These are phyloP conservation scores for Lypha dubia DNA, from an alignment of 2,888 invertebrate species.

Conservation along the genomic window DNA sequence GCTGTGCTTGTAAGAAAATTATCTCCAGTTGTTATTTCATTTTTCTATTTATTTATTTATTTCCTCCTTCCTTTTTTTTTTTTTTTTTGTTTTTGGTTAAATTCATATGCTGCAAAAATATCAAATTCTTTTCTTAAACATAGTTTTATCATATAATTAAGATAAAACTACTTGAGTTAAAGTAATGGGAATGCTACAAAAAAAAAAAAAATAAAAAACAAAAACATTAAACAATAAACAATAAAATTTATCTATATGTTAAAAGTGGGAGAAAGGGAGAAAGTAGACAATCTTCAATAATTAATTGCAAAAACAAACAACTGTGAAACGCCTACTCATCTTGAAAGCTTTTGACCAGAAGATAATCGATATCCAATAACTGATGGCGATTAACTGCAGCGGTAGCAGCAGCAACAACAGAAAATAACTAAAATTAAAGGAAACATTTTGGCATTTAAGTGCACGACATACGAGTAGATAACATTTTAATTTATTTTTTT, in stretches of 20 bases:
- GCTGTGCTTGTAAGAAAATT: constrained; percentile 1
- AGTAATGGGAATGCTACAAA: background rate
- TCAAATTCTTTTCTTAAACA: background rate
- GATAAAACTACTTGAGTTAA: background rate
- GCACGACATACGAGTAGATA: background rate
- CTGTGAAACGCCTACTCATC: background rate
- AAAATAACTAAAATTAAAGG: background rate
- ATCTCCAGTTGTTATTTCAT: background rate
- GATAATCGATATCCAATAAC: background rate
- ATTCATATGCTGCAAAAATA: background rate
- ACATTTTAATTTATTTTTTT: background rate
- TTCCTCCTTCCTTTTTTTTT: no score
- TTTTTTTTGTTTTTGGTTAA: background rate
- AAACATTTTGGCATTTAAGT: background rate
- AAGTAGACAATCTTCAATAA: background rate
- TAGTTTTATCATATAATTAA: background rate
- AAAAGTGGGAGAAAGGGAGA: no score
- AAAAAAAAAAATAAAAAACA: no score
- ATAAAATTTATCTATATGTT: background rate
- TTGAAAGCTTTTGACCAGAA: background rate
- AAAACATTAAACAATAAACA: background rate
- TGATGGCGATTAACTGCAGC: background rate
- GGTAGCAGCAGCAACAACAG: no score
- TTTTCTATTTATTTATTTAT: background rate
- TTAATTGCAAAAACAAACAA: background rate